These are phyloP conservation scores for Bradypodion pumilum DNA, from an alignment of 2,797 vertebrate genomes.

Conservation along the genomic window DNA sequence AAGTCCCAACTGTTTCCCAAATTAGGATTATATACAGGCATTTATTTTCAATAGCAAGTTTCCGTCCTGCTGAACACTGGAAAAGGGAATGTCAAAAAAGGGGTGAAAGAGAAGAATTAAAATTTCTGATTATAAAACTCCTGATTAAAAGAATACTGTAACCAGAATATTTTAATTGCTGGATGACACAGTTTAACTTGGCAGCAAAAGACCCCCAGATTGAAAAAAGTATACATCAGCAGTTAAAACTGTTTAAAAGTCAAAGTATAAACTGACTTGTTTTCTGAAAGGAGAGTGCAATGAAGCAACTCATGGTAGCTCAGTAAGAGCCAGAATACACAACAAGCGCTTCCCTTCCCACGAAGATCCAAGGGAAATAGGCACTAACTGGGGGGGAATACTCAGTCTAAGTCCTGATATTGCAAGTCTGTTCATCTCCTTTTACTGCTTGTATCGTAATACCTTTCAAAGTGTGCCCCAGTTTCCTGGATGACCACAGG, in stretches of 20 bases:
- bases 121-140: slow-evolving; percentile 75
- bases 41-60: slow-evolving; percentile 71
- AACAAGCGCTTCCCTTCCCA: slow-evolving; percentile 47
- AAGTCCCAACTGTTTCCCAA: slow-evolving; percentile 48
- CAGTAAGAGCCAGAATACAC: slow-evolving; percentile 58
- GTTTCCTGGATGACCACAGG: slow-evolving; percentile 42
- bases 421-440: slow-evolving; percentile 54
- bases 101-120: slow-evolving; percentile 69
- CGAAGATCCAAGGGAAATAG: slow-evolving; percentile 52
- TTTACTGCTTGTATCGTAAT: slow-evolving; percentile 65
- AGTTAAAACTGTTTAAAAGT: slow-evolving; percentile 73
- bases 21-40: slow-evolving; percentile 71
- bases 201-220: slow-evolving; percentile 45
- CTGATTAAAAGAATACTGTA: slow-evolving; percentile 68
- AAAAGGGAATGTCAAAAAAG: slow-evolving; percentile 78
- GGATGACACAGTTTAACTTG: slow-evolving; percentile 62
- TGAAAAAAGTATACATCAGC: slow-evolving; percentile 50
- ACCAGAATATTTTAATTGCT: slow-evolving; percentile 67
- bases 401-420: slow-evolving; percentile 62
- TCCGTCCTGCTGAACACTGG: slow-evolving; percentile 75
- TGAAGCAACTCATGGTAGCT: slow-evolving; percentile 68
- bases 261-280: slow-evolving; percentile 71
- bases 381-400: slow-evolving; percentile 63
- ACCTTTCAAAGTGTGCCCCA: slow-evolving; percentile 61
- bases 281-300: slow-evolving; percentile 57